Evolutionary conservation across 1,140 invertebrate species (phyloP).

Genomic region (Dendroctonus valens): DNA sequence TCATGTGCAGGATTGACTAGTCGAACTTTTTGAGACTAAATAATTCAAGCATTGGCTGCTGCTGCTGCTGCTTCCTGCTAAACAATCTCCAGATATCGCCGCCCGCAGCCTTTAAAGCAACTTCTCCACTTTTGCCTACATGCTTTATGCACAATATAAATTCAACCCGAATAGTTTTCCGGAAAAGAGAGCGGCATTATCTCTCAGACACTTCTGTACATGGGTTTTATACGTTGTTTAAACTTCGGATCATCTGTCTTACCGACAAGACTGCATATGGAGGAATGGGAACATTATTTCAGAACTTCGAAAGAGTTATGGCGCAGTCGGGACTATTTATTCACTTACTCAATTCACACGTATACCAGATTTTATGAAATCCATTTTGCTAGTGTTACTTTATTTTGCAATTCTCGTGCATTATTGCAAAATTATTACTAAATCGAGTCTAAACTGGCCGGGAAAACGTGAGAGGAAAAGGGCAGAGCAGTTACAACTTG

Average conservation of each 20-base stretch:
- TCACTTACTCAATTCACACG: constrained; percentile 5
- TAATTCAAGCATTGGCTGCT: background rate
- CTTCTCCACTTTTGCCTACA: constrained; percentile 13
- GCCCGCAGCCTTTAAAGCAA: constrained; percentile 20
- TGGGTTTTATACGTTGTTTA: constrained; percentile 32
- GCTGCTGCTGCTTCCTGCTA: background rate
- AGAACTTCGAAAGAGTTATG: constrained; percentile 21
- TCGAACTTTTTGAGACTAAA: background rate
- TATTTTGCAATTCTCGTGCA: no score
- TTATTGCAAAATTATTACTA: background rate
- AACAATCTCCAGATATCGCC: constrained; percentile 20
- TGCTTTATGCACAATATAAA: constrained; percentile 32
- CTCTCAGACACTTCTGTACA: constrained; percentile 23
- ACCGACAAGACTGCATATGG: constrained; percentile 27
- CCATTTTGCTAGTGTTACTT: background rate
- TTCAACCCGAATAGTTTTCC: constrained; percentile 17
- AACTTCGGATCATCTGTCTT: constrained; percentile 30
- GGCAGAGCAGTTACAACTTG: background rate
- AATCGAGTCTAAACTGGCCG: no score
- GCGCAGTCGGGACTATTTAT: constrained; percentile 1
- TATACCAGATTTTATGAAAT: background rate
- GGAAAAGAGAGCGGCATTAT: constrained; percentile 27
- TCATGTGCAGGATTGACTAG: no score
- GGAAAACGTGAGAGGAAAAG: background rate
- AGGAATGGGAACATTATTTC: constrained; percentile 24